These are phyloP conservation scores for Agrotis clavis DNA, from an alignment of 2,888 invertebrate genomes.

Conservation along the genomic window DNA sequence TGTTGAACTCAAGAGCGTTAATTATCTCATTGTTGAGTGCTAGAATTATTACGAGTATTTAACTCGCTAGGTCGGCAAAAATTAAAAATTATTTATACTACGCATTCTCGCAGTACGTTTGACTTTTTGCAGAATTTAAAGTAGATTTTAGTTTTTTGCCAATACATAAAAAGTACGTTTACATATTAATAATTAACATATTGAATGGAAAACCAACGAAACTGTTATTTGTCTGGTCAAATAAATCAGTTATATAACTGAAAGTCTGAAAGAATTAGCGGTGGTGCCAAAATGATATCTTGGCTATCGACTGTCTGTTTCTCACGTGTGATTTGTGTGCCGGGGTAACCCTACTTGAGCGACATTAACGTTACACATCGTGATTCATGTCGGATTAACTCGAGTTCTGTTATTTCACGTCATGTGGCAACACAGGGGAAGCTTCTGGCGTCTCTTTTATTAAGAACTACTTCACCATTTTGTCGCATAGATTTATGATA, in stretches of 20 bases:
- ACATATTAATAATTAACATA: no score
- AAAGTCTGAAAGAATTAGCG: neutral
- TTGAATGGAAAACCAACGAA: no score
- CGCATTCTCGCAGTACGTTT: constrained; percentile 33
- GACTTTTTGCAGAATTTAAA: constrained; percentile 21
- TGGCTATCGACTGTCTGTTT: neutral
- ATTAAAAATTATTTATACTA: constrained; percentile 35
- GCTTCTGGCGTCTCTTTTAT: constrained; percentile 41
- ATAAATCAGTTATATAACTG: neutral
- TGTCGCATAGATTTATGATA: constrained; percentile 50
- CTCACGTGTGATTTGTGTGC: constrained; percentile 6
- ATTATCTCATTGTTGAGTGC: constrained; percentile 6
- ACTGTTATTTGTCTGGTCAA: neutral
- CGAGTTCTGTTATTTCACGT: constrained; percentile 57
- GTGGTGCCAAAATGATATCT: constrained; percentile 18
- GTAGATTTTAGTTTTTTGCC: constrained; percentile 12
- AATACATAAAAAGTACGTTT: no score
- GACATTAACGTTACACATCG: constrained; percentile 56
- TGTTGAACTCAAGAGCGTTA: neutral
- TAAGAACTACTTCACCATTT: constrained; percentile 43
- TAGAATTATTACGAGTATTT: neutral
- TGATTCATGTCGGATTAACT: constrained; percentile 63
- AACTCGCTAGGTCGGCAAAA: constrained; percentile 26
- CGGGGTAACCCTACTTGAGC: constrained; percentile 50
- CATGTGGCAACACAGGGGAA: constrained; percentile 54